Base-by-base conservation (phyloP, 2,113 vertebrate genomes). In the Salvator merianae region DNA sequence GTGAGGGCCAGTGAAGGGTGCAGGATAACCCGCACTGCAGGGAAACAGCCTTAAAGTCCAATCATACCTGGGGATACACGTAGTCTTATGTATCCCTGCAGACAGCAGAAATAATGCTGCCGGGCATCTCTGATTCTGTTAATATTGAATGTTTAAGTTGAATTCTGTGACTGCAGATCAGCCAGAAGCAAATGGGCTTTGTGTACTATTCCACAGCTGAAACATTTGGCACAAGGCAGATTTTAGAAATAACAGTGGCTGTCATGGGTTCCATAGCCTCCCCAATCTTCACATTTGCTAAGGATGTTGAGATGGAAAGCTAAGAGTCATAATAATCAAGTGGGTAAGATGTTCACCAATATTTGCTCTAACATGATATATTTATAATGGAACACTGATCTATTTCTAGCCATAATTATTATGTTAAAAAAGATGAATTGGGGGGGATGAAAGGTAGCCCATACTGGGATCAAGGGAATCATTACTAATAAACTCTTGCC, bases 391-490 rank as follows among this genome's bases (percentile, higher is more conserved):
- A 26, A 62, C 55, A 24, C 24, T n/a, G 59, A 30, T n/a, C 53
- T 63, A n/a, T 47, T 32, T 47, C 76, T 34, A 47, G 18, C 55
- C 50, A 43, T 47, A 63, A 84, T 71, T 70, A 59, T 38, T 47
- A 72, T 70, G 62, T 38, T 40, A 32, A 18, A 53, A 66, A 78
- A 71, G 55, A 50, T 3, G 22, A 71, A 30, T 40, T 47, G 47
- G 43, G 3, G 66, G 12, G 69, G 76, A 79, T 63, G 32, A 78
- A 84, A 79, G 28, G 68, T 62, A 63, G 76, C 63, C 36, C 71
- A 59, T 77, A 72, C 75, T 26, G n/a, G 68, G 38, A 84, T 72
- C 76, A 79, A 84, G 83, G 36, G 68, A 71, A 79, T 84, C 22
- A 62, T 79, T 78, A 72, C 38, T 72, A 79, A 79, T 71, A 62